Conservation (phyloP, 2,888 invertebrate species). For the Colostygia pectinataria region DNA sequence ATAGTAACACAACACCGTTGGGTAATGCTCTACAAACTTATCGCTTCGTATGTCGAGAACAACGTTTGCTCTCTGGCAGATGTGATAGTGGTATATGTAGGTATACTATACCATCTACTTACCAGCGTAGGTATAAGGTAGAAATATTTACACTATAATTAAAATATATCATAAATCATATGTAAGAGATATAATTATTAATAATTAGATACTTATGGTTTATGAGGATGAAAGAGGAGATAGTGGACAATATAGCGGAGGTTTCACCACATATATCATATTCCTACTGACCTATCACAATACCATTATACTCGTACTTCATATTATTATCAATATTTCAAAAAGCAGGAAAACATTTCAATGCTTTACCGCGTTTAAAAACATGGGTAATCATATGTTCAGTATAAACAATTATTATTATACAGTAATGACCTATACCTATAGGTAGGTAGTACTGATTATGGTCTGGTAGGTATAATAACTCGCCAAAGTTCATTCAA, state of each 20-base stretch:
- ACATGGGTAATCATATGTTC: background rate
- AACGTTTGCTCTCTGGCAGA: slow-evolving; percentile 27
- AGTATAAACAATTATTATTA: background rate
- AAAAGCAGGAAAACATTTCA: slow-evolving; percentile 3
- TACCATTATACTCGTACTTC: background rate
- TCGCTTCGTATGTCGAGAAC: slow-evolving; percentile 36
- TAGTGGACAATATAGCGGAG: too few species aligned
- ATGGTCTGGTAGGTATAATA: slow-evolving; percentile 15
- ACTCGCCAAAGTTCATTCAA: slow-evolving; percentile 49
- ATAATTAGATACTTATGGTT: too few species aligned
- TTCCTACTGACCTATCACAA: background rate
- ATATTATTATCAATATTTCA: background rate
- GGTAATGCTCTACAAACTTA: slow-evolving; percentile 47
- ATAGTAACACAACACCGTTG: slow-evolving; percentile 40
- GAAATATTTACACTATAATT: too few species aligned
- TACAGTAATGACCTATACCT: background rate
- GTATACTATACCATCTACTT: background rate
- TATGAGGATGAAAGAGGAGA: too few species aligned
- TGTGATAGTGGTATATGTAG: slow-evolving; percentile 6
- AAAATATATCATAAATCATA: too few species aligned
- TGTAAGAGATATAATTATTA: too few species aligned
- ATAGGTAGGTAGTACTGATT: background rate
- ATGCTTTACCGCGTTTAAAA: background rate
- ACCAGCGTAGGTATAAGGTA: too few species aligned
- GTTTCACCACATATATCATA: too few species aligned